Evolutionary conservation across 2,113 vertebrate genomes (phyloP).

Genomic region (Crocuta crocuta): DNA sequence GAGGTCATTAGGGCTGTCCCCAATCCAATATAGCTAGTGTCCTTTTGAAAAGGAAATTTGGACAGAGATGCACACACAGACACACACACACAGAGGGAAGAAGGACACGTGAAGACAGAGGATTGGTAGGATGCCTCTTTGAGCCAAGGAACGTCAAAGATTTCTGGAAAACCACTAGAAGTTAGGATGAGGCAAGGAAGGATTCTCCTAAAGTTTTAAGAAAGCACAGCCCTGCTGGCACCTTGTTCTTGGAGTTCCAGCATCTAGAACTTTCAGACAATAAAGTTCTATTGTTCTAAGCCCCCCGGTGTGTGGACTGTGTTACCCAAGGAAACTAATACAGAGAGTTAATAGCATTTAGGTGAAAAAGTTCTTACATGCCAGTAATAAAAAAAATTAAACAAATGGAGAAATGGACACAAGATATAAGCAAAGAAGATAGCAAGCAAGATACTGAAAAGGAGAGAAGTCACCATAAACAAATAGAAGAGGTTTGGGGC

Average conservation of each 20-base stretch:
- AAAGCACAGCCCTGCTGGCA: neutral
- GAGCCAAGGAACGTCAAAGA: neutral
- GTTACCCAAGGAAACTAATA: neutral
- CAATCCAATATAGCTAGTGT: neutral
- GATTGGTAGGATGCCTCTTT: neutral
- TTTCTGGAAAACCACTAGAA: neutral
- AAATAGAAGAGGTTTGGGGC: neutral
- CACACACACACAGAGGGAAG: neutral
- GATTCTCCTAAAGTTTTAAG: too few species aligned
- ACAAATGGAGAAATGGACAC: neutral
- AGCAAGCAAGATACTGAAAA: neutral
- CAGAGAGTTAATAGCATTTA: neutral
- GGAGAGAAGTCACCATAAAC: neutral
- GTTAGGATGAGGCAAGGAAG: too few species aligned
- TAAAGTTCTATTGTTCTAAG: neutral
- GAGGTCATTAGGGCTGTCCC: neutral
- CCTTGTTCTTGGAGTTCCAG: neutral
- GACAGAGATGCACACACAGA: neutral
- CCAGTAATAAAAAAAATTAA: neutral
- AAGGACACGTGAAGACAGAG: neutral
- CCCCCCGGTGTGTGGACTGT: neutral
- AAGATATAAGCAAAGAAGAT: neutral
- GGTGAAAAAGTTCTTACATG: neutral
- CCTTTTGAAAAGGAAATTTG: neutral
- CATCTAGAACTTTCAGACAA: neutral